Base-by-base conservation (phyloP, 2,888 invertebrate genomes). In the Acanthosepion pharaonis region DNA sequence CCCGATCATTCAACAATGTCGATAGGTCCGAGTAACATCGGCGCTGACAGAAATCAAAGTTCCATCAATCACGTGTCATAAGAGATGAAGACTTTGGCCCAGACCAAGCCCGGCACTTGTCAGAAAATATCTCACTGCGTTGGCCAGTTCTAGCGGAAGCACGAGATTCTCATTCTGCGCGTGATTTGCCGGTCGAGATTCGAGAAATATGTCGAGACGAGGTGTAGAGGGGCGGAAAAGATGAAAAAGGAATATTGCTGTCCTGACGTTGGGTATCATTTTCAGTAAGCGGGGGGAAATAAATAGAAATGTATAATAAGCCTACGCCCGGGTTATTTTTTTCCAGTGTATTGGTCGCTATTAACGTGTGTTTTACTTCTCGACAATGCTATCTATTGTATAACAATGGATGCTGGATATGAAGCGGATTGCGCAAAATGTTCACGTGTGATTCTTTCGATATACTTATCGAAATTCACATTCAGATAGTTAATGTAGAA, bases 21-120 rank as follows among this genome's bases (percentile, higher is more conserved):
- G 78, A 9, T 33, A 33, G n/a, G 18, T n/a, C 15, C n/a, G 78
- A 78, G 78, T 11, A 78, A 78, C 78, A n/a, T 78, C n/a, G 15
- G n/a, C n/a, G n/a, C 78, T 78, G 78, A 78, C 78, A 78, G 78
- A 78, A 78, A 78, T 78, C 78, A 78, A 78, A 78, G n/a, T 15
- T n/a, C 78, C 78, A 78, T 78, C 78, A 78, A 78, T 78, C 78
- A 78, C n/a, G 78, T 78, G n/a, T 78, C n/a, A 33, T n/a, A 78
- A 33, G 15, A 78, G n/a, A 78, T 78, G 78, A 78, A 33, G n/a
- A 78, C n/a, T 78, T 78, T n/a, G n/a, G n/a, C 33, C 78, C 78
- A n/a, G 78, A 78, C n/a, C 11, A 9, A 11, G 78, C n/a, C 78
- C n/a, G n/a, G 11, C n/a, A 28, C 78, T 78, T n/a, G 78, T 78